Conservation (phyloP, 2,888 invertebrate genomes). For the Caenorhabditis sp. region DNA sequence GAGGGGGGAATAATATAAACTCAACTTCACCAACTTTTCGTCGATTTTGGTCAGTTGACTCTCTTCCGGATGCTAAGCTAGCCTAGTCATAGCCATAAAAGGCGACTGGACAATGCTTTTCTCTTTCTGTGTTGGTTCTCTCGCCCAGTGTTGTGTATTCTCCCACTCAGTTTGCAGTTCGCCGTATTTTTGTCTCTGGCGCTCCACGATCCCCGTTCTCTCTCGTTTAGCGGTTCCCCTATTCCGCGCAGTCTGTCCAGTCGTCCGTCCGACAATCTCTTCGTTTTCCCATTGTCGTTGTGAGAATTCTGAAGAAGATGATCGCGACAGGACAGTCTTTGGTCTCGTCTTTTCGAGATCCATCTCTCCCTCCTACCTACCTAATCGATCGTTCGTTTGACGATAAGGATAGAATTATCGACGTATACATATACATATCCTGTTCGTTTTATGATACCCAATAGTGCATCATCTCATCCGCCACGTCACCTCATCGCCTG, state of each 20-base stretch:
- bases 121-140: constrained; percentile 15
- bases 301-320: constrained; percentile 2
- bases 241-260: constrained; percentile 4
- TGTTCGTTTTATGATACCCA: constrained; percentile 47
- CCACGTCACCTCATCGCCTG: constrained; percentile 40
- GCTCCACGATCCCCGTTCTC: constrained; percentile 19
- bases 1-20: constrained; percentile 27
- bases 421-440: constrained; percentile 15
- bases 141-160: too few relatives aligned
- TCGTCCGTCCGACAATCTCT: constrained; percentile 17
- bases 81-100: not conserved
- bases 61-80: not conserved
- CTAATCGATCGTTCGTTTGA: not conserved
- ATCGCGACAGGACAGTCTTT: constrained; percentile 10
- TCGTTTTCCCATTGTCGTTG: constrained; percentile 13
- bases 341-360: not conserved
- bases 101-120: constrained; percentile 6
- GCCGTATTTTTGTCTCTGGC: constrained; percentile 32
- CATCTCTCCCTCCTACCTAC: not conserved
- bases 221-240: constrained; percentile 1
- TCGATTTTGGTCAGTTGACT: constrained; percentile 1
- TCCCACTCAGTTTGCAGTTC: constrained; percentile 40
- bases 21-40: constrained; percentile 24
- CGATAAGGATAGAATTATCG: not conserved
- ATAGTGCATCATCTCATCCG: constrained; percentile 30